phyloP scores from a whole-genome alignment of 1,140 invertebrate genomes.

The Heliconius nattereri region DNA sequence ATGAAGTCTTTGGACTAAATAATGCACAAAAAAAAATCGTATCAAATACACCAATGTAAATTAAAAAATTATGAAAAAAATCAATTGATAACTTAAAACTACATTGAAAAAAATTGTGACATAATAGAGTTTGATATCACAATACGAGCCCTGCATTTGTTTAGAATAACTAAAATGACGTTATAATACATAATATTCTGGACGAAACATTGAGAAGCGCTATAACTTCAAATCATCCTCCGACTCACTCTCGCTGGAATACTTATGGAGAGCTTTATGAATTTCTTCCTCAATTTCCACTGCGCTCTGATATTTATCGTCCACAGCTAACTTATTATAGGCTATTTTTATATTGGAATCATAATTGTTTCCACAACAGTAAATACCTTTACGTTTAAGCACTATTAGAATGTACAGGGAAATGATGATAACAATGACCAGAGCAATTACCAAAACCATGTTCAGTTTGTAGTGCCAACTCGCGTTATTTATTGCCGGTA shows the following conservation, averaged over 20 bases:
- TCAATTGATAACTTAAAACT: background rate
- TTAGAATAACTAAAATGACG: constrained; percentile 29
- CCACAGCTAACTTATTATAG: constrained; percentile 69
- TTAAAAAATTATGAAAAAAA: constrained; percentile 9
- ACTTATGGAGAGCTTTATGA: constrained; percentile 64
- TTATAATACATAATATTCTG: constrained; percentile 60
- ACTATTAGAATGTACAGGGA: constrained; percentile 52
- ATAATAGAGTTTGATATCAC: constrained; percentile 51
- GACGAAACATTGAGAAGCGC: constrained; percentile 53
- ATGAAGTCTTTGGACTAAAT: constrained; percentile 47
- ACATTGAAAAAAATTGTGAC: constrained; percentile 56
- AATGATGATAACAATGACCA: constrained; percentile 52
- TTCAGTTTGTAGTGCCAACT: constrained; percentile 67
- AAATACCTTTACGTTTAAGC: constrained; percentile 47
- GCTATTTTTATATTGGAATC: constrained; percentile 62
- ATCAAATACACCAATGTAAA: constrained; percentile 18
- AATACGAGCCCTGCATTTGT: constrained; percentile 55
- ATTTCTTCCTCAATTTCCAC: constrained; percentile 73
- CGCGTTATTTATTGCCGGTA: constrained; percentile 61
- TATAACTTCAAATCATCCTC: constrained; percentile 73
- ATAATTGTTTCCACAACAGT: constrained; percentile 58
- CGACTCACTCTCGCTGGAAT: constrained; percentile 68
- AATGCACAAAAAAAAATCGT: constrained; percentile 37
- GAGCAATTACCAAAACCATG: constrained; percentile 52
- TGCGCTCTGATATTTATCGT: constrained; percentile 71